These are phyloP conservation scores for Phylloscopus whistleri DNA, from an alignment of 2,113 vertebrate genomes.

Conservation along the genomic window DNA sequence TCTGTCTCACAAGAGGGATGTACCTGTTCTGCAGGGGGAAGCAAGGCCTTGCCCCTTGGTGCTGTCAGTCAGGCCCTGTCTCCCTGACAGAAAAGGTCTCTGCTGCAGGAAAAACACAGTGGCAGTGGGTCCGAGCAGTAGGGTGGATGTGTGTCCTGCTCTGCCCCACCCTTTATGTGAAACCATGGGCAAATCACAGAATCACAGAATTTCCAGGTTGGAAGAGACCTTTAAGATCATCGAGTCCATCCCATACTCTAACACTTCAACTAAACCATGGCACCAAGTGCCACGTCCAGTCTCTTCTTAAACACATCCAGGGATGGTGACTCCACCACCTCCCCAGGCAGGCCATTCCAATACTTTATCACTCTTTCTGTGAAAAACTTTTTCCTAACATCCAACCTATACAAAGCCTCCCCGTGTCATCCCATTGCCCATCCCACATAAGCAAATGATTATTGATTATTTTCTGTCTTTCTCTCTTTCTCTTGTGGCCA, in stretches of 20 bases:
- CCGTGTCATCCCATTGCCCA: background rate
- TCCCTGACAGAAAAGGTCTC: background rate
- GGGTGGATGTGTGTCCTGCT: background rate
- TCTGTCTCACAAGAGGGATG: background rate
- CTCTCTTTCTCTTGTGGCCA: background rate
- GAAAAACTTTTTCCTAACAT: too few species aligned
- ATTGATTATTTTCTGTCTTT: background rate
- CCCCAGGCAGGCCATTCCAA: too few species aligned
- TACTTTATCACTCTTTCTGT: too few species aligned
- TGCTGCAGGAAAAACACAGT: background rate
- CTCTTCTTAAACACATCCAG: too few species aligned
- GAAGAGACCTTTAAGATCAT: too few species aligned
- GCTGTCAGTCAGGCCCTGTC: background rate
- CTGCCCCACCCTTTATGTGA: background rate
- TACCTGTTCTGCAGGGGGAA: slow-evolving; percentile 4
- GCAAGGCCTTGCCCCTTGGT: background rate
- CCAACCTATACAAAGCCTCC: too few species aligned
- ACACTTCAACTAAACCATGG: too few species aligned
- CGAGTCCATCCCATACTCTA: too few species aligned
- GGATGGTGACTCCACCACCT: too few species aligned
- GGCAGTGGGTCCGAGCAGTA: background rate
- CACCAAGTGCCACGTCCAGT: too few species aligned
- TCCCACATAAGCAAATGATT: rapidly evolving
- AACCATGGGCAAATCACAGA: rapidly evolving
- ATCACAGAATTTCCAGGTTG: too few species aligned